Conservation (phyloP, 2,888 invertebrate genomes). For the Drosophila vallismaia region DNA sequence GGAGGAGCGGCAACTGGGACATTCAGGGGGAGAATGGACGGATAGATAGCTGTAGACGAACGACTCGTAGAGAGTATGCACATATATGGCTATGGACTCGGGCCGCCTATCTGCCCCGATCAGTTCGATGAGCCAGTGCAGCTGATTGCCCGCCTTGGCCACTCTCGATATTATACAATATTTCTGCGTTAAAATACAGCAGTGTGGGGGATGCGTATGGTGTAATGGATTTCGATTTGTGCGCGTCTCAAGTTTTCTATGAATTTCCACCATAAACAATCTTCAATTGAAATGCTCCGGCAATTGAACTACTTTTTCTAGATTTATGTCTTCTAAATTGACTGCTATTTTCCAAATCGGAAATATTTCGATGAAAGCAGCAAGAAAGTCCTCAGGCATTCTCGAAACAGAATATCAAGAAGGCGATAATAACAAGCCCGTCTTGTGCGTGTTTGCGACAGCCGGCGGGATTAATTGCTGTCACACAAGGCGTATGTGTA, state of each 20-base stretch:
- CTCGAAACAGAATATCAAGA: not conserved
- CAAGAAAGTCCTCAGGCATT: conserved; percentile 3
- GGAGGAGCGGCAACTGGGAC: not conserved
- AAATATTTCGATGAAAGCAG: conserved; percentile 11
- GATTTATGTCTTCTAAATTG: conserved; percentile 49
- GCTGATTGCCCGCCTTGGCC: conserved; percentile 32
- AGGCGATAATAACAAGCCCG: conserved; percentile 15
- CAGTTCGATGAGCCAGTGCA: conserved; percentile 48
- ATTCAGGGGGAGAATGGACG: not conserved
- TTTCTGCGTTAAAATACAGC: conserved; percentile 62
- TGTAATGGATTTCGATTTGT: conserved; percentile 63
- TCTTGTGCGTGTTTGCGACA: conserved; percentile 35
- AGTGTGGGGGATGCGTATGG: conserved; percentile 13
- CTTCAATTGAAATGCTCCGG: conserved; percentile 64
- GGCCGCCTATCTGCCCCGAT: conserved; percentile 69
- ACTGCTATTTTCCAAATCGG: conserved; percentile 20
- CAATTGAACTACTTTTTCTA: conserved; percentile 72
- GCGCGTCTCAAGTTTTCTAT: conserved; percentile 63
- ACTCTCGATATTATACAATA: conserved; percentile 69
- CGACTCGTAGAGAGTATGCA: not conserved
- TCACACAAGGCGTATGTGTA: conserved; percentile 50
- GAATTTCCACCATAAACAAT: conserved; percentile 67
- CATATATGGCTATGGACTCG: conserved; percentile 15
- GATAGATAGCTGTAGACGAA: conserved; percentile 27
- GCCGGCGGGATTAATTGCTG: conserved; percentile 50